These are phyloP conservation scores for Neocrepidodera transversa DNA, from an alignment of 2,888 invertebrate genomes.

Conservation along the genomic window DNA sequence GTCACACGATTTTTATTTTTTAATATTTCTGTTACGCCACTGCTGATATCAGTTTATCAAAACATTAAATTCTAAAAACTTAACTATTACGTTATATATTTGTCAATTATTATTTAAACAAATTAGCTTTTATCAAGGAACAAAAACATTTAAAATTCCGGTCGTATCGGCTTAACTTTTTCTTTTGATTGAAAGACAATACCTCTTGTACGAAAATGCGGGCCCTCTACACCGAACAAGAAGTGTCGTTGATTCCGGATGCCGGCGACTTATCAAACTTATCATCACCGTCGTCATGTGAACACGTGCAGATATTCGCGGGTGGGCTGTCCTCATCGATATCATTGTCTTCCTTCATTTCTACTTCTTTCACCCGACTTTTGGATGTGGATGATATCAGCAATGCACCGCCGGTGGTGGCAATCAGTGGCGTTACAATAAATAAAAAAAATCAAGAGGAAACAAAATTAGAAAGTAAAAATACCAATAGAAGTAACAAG, in stretches of 20 bases:
- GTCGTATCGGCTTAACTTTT: neutral
- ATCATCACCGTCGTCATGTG: conserved; percentile 20
- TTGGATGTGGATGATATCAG: neutral
- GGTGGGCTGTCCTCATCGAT: conserved; percentile 28
- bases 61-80: no score
- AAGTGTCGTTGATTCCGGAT: conserved; percentile 42
- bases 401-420: neutral
- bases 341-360: conserved; percentile 20
- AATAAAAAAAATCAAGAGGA: no score
- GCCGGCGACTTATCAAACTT: conserved; percentile 25
- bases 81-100: no score
- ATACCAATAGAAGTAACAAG: no score
- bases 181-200: conserved; percentile 9
- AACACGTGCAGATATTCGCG: conserved; percentile 33
- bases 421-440: neutral
- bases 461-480: no score
- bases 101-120: no score
- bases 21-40: no score
- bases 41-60: no score
- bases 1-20: no score
- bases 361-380: neutral
- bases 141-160: neutral
- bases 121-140: no score
- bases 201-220: conserved; percentile 14
- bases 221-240: conserved; percentile 12